Conservation (phyloP, 2,888 invertebrate species). For the Torymus aiolomorphi region DNA sequence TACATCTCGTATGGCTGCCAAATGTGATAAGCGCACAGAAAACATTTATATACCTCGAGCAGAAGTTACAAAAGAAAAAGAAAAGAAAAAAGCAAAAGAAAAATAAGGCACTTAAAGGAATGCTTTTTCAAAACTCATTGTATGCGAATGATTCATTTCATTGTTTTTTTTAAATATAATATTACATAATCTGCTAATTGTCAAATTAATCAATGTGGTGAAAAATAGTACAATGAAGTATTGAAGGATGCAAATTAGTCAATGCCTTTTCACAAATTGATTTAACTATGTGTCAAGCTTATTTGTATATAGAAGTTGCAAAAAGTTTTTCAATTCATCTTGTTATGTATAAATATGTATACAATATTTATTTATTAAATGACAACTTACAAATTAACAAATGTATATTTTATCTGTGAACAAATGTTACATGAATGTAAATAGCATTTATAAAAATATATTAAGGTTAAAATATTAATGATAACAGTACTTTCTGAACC, state of each 20-base stretch:
- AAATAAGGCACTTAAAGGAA: slow-evolving; percentile 58
- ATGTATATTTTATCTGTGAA: slow-evolving; percentile 49
- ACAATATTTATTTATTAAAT: slow-evolving; percentile 60
- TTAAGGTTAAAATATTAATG: slow-evolving; percentile 43
- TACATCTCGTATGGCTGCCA: slow-evolving; percentile 81
- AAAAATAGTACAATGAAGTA: slow-evolving; percentile 44
- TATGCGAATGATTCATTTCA: slow-evolving; percentile 23
- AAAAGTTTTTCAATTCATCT: slow-evolving; percentile 40
- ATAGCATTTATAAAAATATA: slow-evolving; percentile 57
- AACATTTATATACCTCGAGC: slow-evolving; percentile 80
- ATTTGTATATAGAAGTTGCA: slow-evolving; percentile 54
- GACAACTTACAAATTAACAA: slow-evolving; percentile 54
- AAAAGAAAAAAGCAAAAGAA: slow-evolving; percentile 60
- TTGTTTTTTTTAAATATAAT: slow-evolving; percentile 23
- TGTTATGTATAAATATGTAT: slow-evolving; percentile 58
- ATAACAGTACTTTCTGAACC: slow-evolving; percentile 29
- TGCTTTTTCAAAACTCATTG: slow-evolving; percentile 27
- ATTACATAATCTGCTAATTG: slow-evolving; percentile 20
- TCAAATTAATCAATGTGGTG: slow-evolving; percentile 30
- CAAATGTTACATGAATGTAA: slow-evolving; percentile 52
- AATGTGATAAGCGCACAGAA: slow-evolving; percentile 81
- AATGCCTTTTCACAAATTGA: slow-evolving; percentile 44
- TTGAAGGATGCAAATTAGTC: slow-evolving; percentile 37
- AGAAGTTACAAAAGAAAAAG: slow-evolving; percentile 67
- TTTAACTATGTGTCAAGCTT: slow-evolving; percentile 29